Percentiles rank a stretch among this genome's conserved stretches.
These are phyloP conservation scores for Quiscalus mexicanus DNA, from an alignment of 2,113 vertebrate species.

Conservation along the genomic window DNA sequence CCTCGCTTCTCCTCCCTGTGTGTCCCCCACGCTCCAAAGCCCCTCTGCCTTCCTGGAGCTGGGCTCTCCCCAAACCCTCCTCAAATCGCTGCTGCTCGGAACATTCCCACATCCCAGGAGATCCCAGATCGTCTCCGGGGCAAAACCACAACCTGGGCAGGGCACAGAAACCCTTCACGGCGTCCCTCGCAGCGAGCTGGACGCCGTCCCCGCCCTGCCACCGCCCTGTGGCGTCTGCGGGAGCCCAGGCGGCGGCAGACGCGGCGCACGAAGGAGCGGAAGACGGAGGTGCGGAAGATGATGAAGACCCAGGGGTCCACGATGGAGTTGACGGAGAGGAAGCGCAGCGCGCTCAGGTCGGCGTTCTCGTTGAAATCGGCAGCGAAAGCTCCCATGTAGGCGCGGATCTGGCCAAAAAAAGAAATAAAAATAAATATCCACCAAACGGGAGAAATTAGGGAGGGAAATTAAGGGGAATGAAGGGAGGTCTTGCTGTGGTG, in stretches of 20 bases:
- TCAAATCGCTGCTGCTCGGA: neutral
- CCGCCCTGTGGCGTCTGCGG: neutral
- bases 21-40: neutral
- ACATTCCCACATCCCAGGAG: neutral
- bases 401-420: conserved; percentile 60
- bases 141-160: neutral
- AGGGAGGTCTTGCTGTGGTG: neutral
- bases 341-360: conserved; percentile 76
- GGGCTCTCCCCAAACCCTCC: neutral
- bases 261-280: conserved; percentile 69
- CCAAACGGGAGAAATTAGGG: neutral
- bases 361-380: conserved; percentile 28
- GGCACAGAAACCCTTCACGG: neutral
- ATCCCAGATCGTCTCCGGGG: neutral
- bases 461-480: neutral
- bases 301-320: conserved; percentile 85
- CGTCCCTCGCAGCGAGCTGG: rapidly evolving
- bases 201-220: neutral
- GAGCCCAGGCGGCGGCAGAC: conserved; percentile 50
- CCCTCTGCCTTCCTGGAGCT: neutral
- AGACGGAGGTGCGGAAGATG: conserved; percentile 81
- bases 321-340: conserved; percentile 81
- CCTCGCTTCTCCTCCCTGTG: neutral
- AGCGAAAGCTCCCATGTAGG: conserved; percentile 71
- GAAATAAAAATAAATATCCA: rapidly evolving